Conservation (phyloP, 2,888 invertebrate species). For the Tolmerus cingulatus region DNA sequence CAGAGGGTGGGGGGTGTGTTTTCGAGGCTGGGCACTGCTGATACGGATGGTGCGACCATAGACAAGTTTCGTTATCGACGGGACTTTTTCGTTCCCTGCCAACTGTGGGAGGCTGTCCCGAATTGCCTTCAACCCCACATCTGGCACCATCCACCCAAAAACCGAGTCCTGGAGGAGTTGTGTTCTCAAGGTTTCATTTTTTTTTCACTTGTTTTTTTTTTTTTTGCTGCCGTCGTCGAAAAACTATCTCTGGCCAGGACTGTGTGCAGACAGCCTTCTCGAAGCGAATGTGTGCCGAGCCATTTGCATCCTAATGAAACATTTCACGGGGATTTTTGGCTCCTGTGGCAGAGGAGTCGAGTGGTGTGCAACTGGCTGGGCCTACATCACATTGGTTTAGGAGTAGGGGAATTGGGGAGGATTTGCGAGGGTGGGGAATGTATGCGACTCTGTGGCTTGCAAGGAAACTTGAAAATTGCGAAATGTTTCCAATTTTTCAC, state of each 20-base stretch:
- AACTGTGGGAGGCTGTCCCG: neutral
- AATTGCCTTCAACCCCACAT: neutral
- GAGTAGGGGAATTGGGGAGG: neutral
- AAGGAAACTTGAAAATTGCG: slow-evolving; percentile 35
- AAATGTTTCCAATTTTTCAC: slow-evolving; percentile 39
- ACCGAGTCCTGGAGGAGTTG: neutral
- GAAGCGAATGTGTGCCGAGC: slow-evolving; percentile 5
- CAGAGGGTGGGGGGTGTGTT: neutral
- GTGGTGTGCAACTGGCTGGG: neutral
- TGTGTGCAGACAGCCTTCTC: neutral
- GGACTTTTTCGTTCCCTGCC: slow-evolving; percentile 30
- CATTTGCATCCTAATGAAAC: slow-evolving; percentile 41
- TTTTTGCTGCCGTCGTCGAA: slow-evolving; percentile 9
- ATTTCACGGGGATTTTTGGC: slow-evolving; percentile 39
- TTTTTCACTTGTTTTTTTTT: neutral
- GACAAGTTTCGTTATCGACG: slow-evolving; percentile 34
- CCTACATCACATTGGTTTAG: neutral
- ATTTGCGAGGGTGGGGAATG: neutral
- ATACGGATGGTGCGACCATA: neutral
- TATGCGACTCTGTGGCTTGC: neutral
- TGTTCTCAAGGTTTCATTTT: neutral
- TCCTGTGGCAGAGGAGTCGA: neutral
- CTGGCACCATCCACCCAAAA: neutral
- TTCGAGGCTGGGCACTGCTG: neutral
- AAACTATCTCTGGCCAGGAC: neutral